Evolutionary conservation across 2,888 invertebrate species (phyloP), one percentile per base, ranked within the genome.

Genomic region (Tricholauxania praeusta): DNA sequence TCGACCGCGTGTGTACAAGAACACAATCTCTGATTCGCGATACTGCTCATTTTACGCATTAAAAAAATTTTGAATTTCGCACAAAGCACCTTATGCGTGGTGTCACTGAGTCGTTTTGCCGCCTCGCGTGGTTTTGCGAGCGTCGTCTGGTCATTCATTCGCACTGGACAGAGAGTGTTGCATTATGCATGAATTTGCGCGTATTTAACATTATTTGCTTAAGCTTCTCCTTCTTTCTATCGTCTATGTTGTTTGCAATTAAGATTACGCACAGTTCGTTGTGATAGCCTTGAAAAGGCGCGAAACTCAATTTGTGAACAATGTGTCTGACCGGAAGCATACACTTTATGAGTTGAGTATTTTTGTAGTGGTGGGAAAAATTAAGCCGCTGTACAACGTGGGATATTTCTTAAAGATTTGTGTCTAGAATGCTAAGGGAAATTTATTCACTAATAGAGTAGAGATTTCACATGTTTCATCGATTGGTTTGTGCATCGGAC

Each of bases 231-330:
- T 28, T 28, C 19, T 28, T 28, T 28, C 28, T 0, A 28, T 28
- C 4, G 28, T 28, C 28, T 28, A 28, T 28, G 28, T 28, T 28
- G 28, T 28, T 28, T 28, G 28, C 28, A 28, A 28, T 28, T 28
- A 28, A 28, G 28, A 28, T 28, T 28, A 28, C 28, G 28, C 28
- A 28, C 28, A 28, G 72, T 47, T 53, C 63, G 63, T 62, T 72
- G 28, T 4, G 3, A 3, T 28, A 48, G 55, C 74, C 74, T 74
- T 74, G 74, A 74, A 74, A 51, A 49, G 39, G 68, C 60, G 68
- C 59, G 60, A 48, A 49, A 60, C 32, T 59, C 59, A 28, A 22
- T 7, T 15, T 52, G 65, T 17, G 10, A 28, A 28, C 28, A 65
- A 65, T 19, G n/a, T 52, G 52, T 60, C 60, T 5, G 32, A 32